A percentile compares a stretch with the other conserved stretches of the same genome.
phyloP scores from a whole-genome alignment of 2,888 invertebrate species.

The Pterobdella sp. region DNA sequence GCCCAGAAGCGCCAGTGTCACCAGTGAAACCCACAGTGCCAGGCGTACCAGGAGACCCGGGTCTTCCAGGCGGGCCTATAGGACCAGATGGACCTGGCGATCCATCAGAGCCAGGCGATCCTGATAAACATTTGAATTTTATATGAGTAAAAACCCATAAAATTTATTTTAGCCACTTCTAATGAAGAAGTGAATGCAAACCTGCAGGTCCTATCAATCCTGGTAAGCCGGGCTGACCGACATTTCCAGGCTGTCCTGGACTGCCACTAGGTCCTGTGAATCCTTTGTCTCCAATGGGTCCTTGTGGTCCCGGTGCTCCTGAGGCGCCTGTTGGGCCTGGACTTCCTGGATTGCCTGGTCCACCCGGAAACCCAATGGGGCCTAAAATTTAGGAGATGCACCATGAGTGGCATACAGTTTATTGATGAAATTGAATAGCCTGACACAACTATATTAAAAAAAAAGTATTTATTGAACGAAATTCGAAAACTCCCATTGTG shows the following conservation, averaged over 20 bases:
- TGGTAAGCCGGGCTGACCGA: conserved; percentile 22
- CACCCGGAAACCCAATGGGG: conserved; percentile 6
- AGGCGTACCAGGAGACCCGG: conserved; percentile 4
- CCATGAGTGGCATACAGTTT: too few species aligned
- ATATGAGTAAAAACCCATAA: too few species aligned
- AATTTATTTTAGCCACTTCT: too few species aligned
- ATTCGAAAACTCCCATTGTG: too few species aligned
- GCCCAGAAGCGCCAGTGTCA: conserved; percentile 21
- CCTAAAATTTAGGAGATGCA: too few species aligned
- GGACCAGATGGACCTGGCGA: neutral
- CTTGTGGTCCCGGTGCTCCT: conserved; percentile 26
- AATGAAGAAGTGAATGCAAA: too few species aligned
- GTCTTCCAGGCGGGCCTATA: neutral
- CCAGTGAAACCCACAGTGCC: conserved; percentile 17
- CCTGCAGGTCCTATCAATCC: conserved; percentile 21
- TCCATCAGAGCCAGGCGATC: too few species aligned
- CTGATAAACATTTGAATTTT: too few species aligned
- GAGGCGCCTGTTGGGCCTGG: conserved; percentile 25
- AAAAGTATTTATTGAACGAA: too few species aligned
- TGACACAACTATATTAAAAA: too few species aligned
- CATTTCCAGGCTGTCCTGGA: conserved; percentile 25
- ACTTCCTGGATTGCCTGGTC: conserved; percentile 19
- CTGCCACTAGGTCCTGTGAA: conserved; percentile 9
- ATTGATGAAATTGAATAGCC: too few species aligned
- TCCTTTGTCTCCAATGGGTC: conserved; percentile 26